Evolutionary conservation across 2,797 vertebrate genomes (phyloP), one percentile per base, ranked within the genome.

Genomic region (Oophaga sylvatica): DNA sequence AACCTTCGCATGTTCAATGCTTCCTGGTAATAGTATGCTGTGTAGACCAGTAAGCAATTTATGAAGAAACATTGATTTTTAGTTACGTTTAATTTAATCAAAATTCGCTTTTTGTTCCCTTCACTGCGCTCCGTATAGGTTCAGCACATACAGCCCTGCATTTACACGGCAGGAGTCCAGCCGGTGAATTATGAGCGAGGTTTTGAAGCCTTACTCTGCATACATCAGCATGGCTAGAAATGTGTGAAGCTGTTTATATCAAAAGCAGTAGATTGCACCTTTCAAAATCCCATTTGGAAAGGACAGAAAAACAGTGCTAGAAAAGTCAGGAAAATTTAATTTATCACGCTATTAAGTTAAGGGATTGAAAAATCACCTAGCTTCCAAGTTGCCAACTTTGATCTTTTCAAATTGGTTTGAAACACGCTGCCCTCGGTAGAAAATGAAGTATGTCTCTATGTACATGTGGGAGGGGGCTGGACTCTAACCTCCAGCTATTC

Each of bases 211-310:
- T 5, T 82, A 85, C 89, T 90, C 90, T 87, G 41, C 90, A 78
- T 89, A 76, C 90, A 91, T 90, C 91, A 89, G 2, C 88, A 86
- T 1, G 20, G 85, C 90, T 86, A 89, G 89, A 92, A 16, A 79
- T 85, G 20, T 20, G 16, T 90, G 85, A 88, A 90, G 88, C 90
- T 86, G 88, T 88, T 81, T 87, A 87, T 84, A 90, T 93, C 91
- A 93, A 93, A 93, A 91, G 91, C 90, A 89, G 71, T 90, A 90
- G 91, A 90, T 91, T 90, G 90, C 90, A 90, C 82, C 89, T 90
- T 91, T 90, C 90, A 87, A 86, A 87, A 90, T 19, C 70, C 86
- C 86, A 84, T 89, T 91, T 87, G 85, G 90, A 92, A 91, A 67
- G 73, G 78, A 87, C 89, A 91, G 88, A 90, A 87, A 85, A 89